Conservation (phyloP, 92 coral and sea anemone species). For the Pocillopora meandrina region DNA sequence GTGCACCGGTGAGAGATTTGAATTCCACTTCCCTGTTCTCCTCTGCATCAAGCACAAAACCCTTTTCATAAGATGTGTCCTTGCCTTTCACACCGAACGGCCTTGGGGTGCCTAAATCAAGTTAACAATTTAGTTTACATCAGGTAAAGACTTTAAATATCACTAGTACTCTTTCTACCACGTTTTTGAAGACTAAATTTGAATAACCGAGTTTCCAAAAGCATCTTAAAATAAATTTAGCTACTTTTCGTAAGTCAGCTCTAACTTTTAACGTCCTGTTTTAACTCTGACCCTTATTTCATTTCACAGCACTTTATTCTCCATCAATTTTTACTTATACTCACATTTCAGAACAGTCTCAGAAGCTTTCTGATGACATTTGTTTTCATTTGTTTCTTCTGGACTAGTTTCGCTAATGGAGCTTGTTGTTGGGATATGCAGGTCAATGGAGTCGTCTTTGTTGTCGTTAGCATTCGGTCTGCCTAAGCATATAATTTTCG, state of each 20-base stretch:
- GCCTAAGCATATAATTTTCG: too few species aligned
- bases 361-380: neutral
- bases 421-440: neutral
- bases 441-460: neutral
- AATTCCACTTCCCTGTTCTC: constrained; percentile 59
- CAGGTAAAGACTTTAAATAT: neutral
- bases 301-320: neutral
- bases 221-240: too few species aligned
- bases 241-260: too few species aligned
- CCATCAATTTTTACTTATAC: neutral
- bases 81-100: constrained; percentile 38
- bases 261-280: too few species aligned
- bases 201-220: too few species aligned
- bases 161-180: neutral
- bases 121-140: neutral
- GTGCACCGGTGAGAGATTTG: constrained; percentile 47
- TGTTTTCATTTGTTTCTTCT: neutral
- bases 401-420: neutral
- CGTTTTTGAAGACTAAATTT: neutral
- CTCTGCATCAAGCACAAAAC: constrained; percentile 33
- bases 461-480: neutral
- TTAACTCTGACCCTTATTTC: too few species aligned
- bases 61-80: constrained; percentile 31
- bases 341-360: constrained; percentile 11
- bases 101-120: constrained; percentile 44